Base-by-base conservation (phyloP, 2,113 vertebrate species). In the Oenanthe melanoleuca region DNA sequence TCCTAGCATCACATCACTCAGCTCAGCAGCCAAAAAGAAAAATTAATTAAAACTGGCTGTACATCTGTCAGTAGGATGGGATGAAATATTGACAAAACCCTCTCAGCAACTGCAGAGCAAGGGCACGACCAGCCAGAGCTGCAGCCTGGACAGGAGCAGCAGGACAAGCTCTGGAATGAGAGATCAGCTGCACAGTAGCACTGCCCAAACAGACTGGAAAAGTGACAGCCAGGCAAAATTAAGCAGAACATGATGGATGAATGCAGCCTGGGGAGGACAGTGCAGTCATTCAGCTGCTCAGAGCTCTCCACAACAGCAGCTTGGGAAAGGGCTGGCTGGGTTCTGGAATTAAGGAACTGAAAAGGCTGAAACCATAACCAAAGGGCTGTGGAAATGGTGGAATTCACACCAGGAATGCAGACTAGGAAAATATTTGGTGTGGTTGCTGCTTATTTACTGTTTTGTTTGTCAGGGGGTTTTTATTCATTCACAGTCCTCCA, bases 231-330 rank as follows among this genome's bases (percentile, higher is more conserved):
- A 72, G 17, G 3, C 70, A 65, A 88, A 94, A 95, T 94, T 21
- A 66, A 93, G 57, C 90, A 93, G 87, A 92, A 77, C 59, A 10
- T 73, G 95, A 95, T 2, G 9, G 87, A 97, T 93, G 77, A 9
- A 7, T 22, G 44, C 53, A 55, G 79, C 45, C 90, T 90, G 82
- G 55, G 55, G 71, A 88, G 64, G 0, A 63, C 64, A 84, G 86
- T 4, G 77, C 33, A 61, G 77, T 42, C 91, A 69, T 81, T 94
- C 77, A 74, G 73, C 77, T 14, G 67, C 73, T 86, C 59, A 2
- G 34, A 90, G 59, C 4, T 9, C 57, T 24, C 88, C 82, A n/a
- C 49, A 71, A 70, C 75, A 88, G 23, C 72, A 67, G 44, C 66
- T 72, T 59, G 71, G 44, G 56, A 22, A 88, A 71, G 9, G 52